Evolutionary conservation across 2,797 vertebrate species (phyloP).

Genomic region (Oreochromis mossambicus): DNA sequence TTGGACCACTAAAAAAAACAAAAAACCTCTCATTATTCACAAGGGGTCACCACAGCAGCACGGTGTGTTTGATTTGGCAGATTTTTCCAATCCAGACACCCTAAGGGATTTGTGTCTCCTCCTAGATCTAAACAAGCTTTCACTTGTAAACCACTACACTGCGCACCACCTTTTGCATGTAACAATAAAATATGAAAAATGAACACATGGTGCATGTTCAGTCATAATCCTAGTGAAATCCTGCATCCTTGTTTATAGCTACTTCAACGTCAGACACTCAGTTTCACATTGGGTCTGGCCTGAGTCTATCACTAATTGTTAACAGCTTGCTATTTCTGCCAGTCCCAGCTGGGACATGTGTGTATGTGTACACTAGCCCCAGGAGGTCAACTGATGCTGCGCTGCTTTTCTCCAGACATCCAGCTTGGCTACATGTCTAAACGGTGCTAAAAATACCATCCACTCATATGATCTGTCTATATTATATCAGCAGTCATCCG

Average conservation of each 20-base stretch:
- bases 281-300: slow-evolving; percentile 15
- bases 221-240: background rate
- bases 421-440: slow-evolving; percentile 41
- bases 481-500: slow-evolving; percentile 43
- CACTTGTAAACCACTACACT: background rate
- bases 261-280: slow-evolving; percentile 21
- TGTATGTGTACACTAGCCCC: slow-evolving; percentile 18
- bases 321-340: slow-evolving; percentile 48
- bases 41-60: background rate
- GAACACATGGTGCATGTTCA: background rate
- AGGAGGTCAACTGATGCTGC: slow-evolving; percentile 33
- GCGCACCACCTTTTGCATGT: background rate
- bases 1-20: background rate
- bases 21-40: background rate
- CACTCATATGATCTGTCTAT: slow-evolving; percentile 55
- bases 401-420: slow-evolving; percentile 33
- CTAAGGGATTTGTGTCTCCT: background rate
- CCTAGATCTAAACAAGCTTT: background rate
- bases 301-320: slow-evolving; percentile 54
- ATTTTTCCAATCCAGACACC: background rate
- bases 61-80: background rate
- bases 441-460: slow-evolving; percentile 60
- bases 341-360: slow-evolving; percentile 25
- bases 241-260: slow-evolving; percentile 1
- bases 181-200: background rate